Conservation (phyloP, 2,113 vertebrate genomes). For the Channa argus region DNA sequence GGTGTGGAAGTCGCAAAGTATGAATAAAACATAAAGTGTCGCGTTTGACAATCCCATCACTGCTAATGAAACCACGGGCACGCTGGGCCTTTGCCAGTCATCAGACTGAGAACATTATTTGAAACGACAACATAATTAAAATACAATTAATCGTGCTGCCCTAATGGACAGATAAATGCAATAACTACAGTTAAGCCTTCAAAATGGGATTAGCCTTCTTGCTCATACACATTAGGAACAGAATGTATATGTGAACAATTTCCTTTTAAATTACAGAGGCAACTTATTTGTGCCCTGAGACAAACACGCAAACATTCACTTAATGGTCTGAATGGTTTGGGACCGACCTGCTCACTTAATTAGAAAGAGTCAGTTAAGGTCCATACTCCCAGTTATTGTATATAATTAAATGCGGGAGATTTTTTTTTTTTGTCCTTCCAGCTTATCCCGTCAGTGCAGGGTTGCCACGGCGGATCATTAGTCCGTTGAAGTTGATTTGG, state of each 20-base stretch:
- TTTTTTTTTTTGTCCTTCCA: no score
- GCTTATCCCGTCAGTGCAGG: no score
- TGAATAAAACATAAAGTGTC: constrained; percentile 66
- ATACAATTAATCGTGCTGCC: constrained; percentile 79
- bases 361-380: constrained; percentile 30
- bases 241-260: constrained; percentile 38
- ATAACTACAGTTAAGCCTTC: constrained; percentile 76
- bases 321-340: constrained; percentile 37
- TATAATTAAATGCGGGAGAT: constrained; percentile 14
- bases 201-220: constrained; percentile 59
- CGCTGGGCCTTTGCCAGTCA: constrained; percentile 70
- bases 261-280: constrained; percentile 51
- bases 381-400: constrained; percentile 18
- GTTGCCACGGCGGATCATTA: no score
- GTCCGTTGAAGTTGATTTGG: no score
- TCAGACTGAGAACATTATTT: constrained; percentile 79
- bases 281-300: constrained; percentile 38
- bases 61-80: constrained; percentile 74
- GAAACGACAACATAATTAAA: constrained; percentile 82
- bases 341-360: constrained; percentile 56
- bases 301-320: constrained; percentile 57
- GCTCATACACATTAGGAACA: constrained; percentile 19
- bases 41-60: constrained; percentile 79
- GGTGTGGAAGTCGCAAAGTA: constrained; percentile 63
- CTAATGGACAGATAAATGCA: constrained; percentile 74